Percentiles rank a stretch among this genome's conserved stretches.
These are phyloP conservation scores for Drosophila ironensis DNA, from an alignment of 1,140 invertebrate genomes.

Conservation along the genomic window DNA sequence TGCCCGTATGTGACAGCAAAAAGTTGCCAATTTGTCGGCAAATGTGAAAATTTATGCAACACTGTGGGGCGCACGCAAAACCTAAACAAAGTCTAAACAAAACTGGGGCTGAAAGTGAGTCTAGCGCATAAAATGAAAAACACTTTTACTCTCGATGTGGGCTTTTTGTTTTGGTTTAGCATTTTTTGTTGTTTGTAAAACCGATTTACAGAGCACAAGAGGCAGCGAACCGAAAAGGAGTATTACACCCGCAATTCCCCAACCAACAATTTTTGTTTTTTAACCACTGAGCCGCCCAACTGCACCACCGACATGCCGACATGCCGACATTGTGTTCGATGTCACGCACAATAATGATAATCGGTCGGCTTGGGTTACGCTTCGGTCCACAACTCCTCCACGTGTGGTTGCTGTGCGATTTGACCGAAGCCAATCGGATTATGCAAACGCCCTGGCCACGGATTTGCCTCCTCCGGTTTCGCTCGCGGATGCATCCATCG, in stretches of 20 bases:
- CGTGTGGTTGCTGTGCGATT: constrained; percentile 13
- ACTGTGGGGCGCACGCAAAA: constrained; percentile 8
- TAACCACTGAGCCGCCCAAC: background rate
- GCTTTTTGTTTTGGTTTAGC: constrained; percentile 33
- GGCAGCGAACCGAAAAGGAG: constrained; percentile 19
- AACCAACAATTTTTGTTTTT: too few species aligned
- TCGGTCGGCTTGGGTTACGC: constrained; percentile 40
- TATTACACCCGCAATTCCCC: background rate
- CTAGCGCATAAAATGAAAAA: constrained; percentile 19
- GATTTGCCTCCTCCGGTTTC: constrained; percentile 25
- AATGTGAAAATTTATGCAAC: constrained; percentile 27
- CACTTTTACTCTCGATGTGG: constrained; percentile 69
- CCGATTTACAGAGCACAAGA: constrained; percentile 4
- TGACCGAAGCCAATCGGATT: constrained; percentile 20
- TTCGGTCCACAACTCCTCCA: constrained; percentile 2
- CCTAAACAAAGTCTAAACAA: constrained; percentile 1
- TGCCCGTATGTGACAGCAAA: constrained; percentile 3
- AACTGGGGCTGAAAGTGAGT: constrained; percentile 17
- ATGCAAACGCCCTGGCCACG: constrained; percentile 19
- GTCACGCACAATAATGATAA: constrained; percentile 46
- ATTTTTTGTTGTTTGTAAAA: constrained; percentile 38
- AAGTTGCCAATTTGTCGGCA: constrained; percentile 19
- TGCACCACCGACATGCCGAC: background rate
- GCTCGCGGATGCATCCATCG: constrained; percentile 10
- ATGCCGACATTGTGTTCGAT: constrained; percentile 12